Conservation (phyloP, 2,797 vertebrate genomes). For the Podarcis siculus region DNA sequence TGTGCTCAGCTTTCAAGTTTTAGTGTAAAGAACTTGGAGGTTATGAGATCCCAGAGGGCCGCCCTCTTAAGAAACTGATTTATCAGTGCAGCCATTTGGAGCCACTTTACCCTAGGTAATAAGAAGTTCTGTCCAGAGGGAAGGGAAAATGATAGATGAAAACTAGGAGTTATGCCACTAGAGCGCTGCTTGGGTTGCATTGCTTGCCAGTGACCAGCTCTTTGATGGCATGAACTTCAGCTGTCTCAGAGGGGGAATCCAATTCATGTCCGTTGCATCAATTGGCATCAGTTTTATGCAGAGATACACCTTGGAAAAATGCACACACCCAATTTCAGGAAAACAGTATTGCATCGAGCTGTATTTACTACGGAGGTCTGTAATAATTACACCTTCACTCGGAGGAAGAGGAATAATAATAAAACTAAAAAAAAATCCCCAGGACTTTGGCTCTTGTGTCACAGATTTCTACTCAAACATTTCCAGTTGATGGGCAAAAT, state of each 20-base stretch:
- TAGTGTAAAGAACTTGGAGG: neutral
- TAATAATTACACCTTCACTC: conserved; percentile 80
- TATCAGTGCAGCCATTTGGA: neutral
- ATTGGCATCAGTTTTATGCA: conserved; percentile 63
- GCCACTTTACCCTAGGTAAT: conserved; percentile 37
- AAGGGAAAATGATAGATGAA: conserved; percentile 29
- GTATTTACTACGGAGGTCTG: conserved; percentile 80
- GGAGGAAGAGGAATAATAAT: neutral
- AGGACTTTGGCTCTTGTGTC: conserved; percentile 78
- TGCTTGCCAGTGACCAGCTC: conserved; percentile 30
- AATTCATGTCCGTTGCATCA: conserved; percentile 34
- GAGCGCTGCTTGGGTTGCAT: conserved; percentile 35
- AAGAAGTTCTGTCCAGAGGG: conserved; percentile 42
- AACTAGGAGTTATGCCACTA: neutral
- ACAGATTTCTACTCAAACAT: conserved; percentile 83
- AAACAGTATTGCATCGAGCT: conserved; percentile 75
- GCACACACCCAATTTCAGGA: conserved; percentile 66
- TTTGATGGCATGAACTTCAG: conserved; percentile 42
- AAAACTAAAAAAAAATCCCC: conserved; percentile 72
- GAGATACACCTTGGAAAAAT: conserved; percentile 54
- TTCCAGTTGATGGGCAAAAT: conserved; percentile 80
- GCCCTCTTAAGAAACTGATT: conserved; percentile 39
- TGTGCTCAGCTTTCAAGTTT: neutral
- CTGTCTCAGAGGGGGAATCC: conserved; percentile 32
- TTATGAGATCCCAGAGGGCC: conserved; percentile 10